A percentile compares a stretch with the other conserved stretches of the same genome.
phyloP scores from a whole-genome alignment of 1,140 invertebrate species.

The Cephus cinctus region DNA sequence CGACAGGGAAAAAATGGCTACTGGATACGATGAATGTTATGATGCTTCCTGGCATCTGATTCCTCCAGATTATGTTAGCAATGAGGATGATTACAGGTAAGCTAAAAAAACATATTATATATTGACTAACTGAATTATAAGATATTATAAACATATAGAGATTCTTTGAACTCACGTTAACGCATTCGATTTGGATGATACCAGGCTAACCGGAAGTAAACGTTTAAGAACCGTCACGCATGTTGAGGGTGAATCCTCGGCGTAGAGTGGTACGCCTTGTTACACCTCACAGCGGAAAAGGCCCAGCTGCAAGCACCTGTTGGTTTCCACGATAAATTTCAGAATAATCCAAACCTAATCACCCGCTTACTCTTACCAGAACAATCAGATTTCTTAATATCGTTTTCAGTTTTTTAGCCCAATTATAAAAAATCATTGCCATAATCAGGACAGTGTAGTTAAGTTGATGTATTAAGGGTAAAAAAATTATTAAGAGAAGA shows the following conservation, averaged over 20 bases:
- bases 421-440: too few relatives aligned
- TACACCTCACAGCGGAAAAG: conserved; percentile 22
- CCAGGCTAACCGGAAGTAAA: conserved; percentile 33
- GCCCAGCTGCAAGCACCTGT: conserved; percentile 31
- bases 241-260: conserved; percentile 24
- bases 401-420: too few relatives aligned
- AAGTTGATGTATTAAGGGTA: too few relatives aligned
- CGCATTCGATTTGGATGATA: conserved; percentile 24
- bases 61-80: conserved; percentile 67
- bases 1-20: conserved; percentile 33
- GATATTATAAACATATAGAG: conserved; percentile 1
- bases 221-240: conserved; percentile 36
- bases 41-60: conserved; percentile 68
- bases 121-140: too few relatives aligned
- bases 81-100: conserved; percentile 62
- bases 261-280: conserved; percentile 45
- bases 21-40: conserved; percentile 61
- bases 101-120: conserved; percentile 35
- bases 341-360: conserved; percentile 25
- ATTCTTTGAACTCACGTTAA: conserved; percentile 21
- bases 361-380: not conserved
- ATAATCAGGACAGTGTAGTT: too few relatives aligned
- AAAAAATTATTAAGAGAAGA: too few relatives aligned
- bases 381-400: too few relatives aligned
- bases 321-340: conserved; percentile 45